These are phyloP conservation scores for Melinaea marsaeus DNA, from an alignment of 2,888 invertebrate species.

Conservation along the genomic window DNA sequence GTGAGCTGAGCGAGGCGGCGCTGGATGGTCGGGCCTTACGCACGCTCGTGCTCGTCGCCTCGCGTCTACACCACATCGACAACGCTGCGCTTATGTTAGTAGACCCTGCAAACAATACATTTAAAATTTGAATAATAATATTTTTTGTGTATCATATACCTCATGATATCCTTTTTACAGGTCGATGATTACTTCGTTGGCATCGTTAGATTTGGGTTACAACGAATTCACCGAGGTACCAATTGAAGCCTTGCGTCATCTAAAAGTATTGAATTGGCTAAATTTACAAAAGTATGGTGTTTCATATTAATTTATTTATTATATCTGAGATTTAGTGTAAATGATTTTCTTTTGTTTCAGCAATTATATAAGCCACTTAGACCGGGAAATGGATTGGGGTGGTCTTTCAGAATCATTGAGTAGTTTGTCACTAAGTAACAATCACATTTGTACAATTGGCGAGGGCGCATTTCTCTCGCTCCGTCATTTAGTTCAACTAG, in stretches of 20 bases:
- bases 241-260: conserved; percentile 79
- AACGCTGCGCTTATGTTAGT: conserved; percentile 78
- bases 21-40: conserved; percentile 84
- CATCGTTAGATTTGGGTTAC: conserved; percentile 86
- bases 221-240: conserved; percentile 85
- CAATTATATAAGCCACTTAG: conserved; percentile 79
- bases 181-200: conserved; percentile 85
- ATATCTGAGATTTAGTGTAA: not conserved
- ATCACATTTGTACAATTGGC: conserved; percentile 78
- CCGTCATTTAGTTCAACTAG: conserved; percentile 76
- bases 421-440: conserved; percentile 86
- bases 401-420: conserved; percentile 82
- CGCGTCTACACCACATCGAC: conserved; percentile 83
- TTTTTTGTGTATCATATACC: not conserved
- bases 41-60: conserved; percentile 87
- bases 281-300: conserved; percentile 84
- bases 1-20: conserved; percentile 85
- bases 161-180: conserved; percentile 66
- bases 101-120: not conserved
- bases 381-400: conserved; percentile 80
- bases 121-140: not conserved
- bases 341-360: conserved; percentile 63
- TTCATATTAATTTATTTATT: not conserved
- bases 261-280: conserved; percentile 84
- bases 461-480: conserved; percentile 79